phyloP scores from a whole-genome alignment of 2,797 vertebrate species.

The Philypnodon macrostomus region DNA sequence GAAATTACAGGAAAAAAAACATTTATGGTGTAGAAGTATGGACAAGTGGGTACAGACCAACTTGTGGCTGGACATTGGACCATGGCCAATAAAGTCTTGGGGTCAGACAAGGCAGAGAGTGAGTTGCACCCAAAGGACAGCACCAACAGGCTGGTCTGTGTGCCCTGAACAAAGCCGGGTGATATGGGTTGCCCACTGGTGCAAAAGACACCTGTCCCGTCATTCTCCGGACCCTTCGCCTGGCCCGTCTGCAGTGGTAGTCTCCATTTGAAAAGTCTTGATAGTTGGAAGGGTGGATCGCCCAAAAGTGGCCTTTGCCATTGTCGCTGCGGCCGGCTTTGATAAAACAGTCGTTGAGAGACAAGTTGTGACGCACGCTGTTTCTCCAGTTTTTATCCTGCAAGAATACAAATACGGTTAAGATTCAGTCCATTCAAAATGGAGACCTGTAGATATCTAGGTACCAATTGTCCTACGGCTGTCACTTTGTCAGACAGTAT shows the following conservation, averaged over 20 bases:
- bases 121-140: constrained; percentile 49
- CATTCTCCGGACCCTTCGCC: constrained; percentile 75
- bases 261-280: constrained; percentile 82
- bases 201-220: constrained; percentile 38
- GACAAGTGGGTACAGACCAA: constrained; percentile 41
- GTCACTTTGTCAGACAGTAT: constrained; percentile 46
- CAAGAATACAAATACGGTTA: constrained; percentile 17
- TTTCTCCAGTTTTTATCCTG: constrained; percentile 88
- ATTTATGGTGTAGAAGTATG: constrained; percentile 42
- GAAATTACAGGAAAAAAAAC: background rate
- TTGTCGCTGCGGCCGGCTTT: constrained; percentile 84
- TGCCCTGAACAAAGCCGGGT: constrained; percentile 25
- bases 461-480: constrained; percentile 22
- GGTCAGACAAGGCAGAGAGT: constrained; percentile 50
- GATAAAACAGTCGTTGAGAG: constrained; percentile 85
- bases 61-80: constrained; percentile 51
- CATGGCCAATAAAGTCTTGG: constrained; percentile 72
- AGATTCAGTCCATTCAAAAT: too few species aligned
- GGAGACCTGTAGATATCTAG: too few species aligned
- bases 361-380: constrained; percentile 85
- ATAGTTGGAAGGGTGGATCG: constrained; percentile 81
- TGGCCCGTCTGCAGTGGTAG: constrained; percentile 78
- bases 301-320: constrained; percentile 86
- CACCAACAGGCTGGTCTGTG: constrained; percentile 60
- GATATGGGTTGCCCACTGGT: constrained; percentile 34